These are phyloP conservation scores for Hydroisotoma schaefferi DNA, from an alignment of 2,888 invertebrate genomes.

Conservation along the genomic window DNA sequence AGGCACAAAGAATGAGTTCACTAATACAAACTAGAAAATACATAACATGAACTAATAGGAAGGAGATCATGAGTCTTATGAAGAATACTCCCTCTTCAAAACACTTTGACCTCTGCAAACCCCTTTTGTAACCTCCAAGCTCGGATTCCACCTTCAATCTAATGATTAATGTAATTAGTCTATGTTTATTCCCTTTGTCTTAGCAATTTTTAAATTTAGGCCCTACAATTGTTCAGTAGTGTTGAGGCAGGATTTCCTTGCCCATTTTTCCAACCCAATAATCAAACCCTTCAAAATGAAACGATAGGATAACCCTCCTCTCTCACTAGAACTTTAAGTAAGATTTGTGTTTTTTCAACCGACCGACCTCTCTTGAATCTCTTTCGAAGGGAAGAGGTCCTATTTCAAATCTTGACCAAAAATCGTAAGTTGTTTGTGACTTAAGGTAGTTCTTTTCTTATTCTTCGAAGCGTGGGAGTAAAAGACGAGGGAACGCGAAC, in stretches of 20 bases:
- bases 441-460: background rate
- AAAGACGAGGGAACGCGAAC: too few relatives aligned
- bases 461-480: background rate
- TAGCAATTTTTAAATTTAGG: slow-evolving; percentile 5
- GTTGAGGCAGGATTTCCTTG: slow-evolving; percentile 20
- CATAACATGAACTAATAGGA: background rate
- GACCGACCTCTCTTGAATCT: too few relatives aligned
- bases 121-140: background rate
- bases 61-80: slow-evolving; percentile 1
- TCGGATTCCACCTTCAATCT: background rate
- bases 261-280: slow-evolving; percentile 18
- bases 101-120: slow-evolving; percentile 2
- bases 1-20: background rate
- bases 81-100: background rate
- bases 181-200: slow-evolving; percentile 9
- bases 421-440: background rate
- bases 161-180: slow-evolving; percentile 18
- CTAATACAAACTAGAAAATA: too few relatives aligned
- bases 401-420: too few relatives aligned
- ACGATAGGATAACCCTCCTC: background rate
- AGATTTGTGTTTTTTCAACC: slow-evolving; percentile 5
- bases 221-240: slow-evolving; percentile 34
- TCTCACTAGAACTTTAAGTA: background rate
- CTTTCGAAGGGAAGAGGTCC: too few relatives aligned
- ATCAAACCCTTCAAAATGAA: slow-evolving; percentile 14